Conservation (phyloP, 2,888 invertebrate genomes). For the Rhingia campestris region DNA sequence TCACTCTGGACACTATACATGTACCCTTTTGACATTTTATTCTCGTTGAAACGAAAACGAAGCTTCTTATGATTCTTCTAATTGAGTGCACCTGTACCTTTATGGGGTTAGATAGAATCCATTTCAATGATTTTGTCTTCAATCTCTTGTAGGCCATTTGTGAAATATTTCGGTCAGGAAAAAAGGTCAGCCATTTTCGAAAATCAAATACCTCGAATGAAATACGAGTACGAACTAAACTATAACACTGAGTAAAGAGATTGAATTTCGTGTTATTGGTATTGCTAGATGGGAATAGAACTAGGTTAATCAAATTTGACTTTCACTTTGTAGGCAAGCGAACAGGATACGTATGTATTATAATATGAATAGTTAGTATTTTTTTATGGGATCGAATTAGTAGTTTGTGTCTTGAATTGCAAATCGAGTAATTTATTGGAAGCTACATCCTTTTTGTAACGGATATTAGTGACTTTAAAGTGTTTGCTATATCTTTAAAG, state of each 20-base stretch:
- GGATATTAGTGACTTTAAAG: too few species aligned
- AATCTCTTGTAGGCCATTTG: neutral
- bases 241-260: too few species aligned
- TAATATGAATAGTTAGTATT: too few species aligned
- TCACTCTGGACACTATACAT: too few species aligned
- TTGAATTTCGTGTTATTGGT: too few species aligned
- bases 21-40: too few species aligned
- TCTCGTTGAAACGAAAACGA: neutral
- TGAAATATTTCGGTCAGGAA: constrained; percentile 7
- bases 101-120: neutral
- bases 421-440: too few species aligned
- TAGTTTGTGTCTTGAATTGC: too few species aligned
- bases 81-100: neutral
- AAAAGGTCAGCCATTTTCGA: constrained; percentile 32
- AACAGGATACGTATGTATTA: too few species aligned
- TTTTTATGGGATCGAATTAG: too few species aligned
- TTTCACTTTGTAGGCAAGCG: neutral
- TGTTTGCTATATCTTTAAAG: too few species aligned
- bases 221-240: neutral
- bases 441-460: too few species aligned
- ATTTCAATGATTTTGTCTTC: neutral
- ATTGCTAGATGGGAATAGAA: constrained; percentile 1
- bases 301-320: constrained; percentile 37
- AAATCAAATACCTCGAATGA: constrained; percentile 33
- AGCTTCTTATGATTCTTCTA: neutral